phyloP scores from a whole-genome alignment of 2,888 invertebrate species.

The Mesorhabditis sp. region DNA sequence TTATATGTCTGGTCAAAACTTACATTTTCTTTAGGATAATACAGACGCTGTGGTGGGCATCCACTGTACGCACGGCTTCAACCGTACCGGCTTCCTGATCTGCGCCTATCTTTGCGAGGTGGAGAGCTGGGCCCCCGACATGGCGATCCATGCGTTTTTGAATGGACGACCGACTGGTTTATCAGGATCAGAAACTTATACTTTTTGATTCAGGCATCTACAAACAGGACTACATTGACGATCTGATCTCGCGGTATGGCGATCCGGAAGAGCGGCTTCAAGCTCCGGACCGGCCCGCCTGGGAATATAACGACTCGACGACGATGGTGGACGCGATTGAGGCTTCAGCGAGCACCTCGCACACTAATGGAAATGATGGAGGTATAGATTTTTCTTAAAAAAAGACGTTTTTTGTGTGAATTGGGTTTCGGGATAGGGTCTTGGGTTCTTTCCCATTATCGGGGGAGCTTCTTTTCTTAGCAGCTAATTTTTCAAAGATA shows the following conservation, averaged over 20 bases:
- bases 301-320: conserved; percentile 32
- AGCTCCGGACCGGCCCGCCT: conserved; percentile 36
- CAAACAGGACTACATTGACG: conserved; percentile 87
- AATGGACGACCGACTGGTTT: conserved; percentile 67
- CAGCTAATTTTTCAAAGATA: too few relatives aligned
- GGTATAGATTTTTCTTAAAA: too few relatives aligned
- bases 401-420: too few relatives aligned
- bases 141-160: conserved; percentile 76
- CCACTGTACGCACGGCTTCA: conserved; percentile 97
- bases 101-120: conserved; percentile 83
- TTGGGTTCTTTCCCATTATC: too few relatives aligned
- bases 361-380: conserved; percentile 7
- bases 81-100: conserved; percentile 91
- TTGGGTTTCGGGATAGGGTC: too few relatives aligned
- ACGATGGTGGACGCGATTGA: conserved; percentile 15
- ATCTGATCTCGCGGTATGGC: conserved; percentile 78
- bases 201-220: conserved; percentile 76
- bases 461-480: too few relatives aligned
- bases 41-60: conserved; percentile 65
- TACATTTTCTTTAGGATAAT: conserved; percentile 25
- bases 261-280: conserved; percentile 68
- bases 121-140: conserved; percentile 67
- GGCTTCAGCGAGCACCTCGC: background rate
- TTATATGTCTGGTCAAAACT: background rate
- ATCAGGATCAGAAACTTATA: too few relatives aligned